Evolutionary conservation across 2,797 vertebrate genomes (phyloP).

Genomic region (Falco columbarius): DNA sequence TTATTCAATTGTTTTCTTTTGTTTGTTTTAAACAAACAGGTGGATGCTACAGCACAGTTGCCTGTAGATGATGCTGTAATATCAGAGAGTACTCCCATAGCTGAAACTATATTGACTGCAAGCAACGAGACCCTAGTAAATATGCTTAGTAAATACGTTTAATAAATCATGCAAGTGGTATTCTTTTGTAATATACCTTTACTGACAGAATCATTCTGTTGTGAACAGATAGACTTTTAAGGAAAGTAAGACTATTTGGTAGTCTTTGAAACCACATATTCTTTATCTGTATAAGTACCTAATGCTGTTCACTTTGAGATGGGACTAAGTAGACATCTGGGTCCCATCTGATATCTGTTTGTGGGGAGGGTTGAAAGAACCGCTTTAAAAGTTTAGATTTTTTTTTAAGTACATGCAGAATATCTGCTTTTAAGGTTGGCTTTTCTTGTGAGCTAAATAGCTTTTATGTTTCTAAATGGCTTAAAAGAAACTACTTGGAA

Average conservation of each 20-base stretch:
- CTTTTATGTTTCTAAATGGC: not conserved
- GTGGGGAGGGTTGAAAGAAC: not conserved
- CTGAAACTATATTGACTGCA: constrained; percentile 83
- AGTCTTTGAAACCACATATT: not conserved
- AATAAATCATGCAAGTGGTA: constrained; percentile 60
- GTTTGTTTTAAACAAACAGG: constrained; percentile 82
- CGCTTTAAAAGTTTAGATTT: not conserved
- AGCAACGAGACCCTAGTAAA: constrained; percentile 85
- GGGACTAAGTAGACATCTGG: not conserved
- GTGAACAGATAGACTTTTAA: not conserved
- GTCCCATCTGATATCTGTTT: not conserved
- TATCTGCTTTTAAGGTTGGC: constrained; percentile 18
- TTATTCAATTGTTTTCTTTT: constrained; percentile 79
- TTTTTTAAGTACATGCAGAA: not conserved
- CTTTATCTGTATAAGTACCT: not conserved
- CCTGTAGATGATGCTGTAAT: constrained; percentile 83
- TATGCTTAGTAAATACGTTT: constrained; percentile 76
- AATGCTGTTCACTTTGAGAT: not conserved
- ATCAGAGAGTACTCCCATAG: constrained; percentile 81
- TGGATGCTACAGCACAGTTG: constrained; percentile 81
- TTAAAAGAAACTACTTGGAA: constrained; percentile 17
- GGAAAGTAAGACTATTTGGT: not conserved
- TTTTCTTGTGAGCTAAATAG: constrained; percentile 11
- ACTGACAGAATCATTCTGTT: not conserved
- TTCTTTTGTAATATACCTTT: constrained; percentile 62